These are phyloP conservation scores for Dynastes maya DNA, from an alignment of 2,888 invertebrate species.

Conservation along the genomic window DNA sequence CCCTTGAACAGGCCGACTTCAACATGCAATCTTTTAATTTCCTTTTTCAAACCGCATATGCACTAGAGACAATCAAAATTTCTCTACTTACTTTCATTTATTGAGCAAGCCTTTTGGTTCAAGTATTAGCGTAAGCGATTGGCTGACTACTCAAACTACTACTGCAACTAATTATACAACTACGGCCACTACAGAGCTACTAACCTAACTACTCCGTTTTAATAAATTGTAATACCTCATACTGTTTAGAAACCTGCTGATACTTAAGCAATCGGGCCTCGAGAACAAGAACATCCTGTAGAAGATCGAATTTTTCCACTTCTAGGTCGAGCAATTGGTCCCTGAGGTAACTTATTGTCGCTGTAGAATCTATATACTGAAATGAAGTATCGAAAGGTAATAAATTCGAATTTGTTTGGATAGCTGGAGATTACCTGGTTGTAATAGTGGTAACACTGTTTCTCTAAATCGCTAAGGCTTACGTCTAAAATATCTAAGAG, in stretches of 20 bases:
- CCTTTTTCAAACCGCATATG: constrained; percentile 49
- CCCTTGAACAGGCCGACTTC: constrained; percentile 52
- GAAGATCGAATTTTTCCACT: constrained; percentile 65
- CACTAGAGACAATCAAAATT: constrained; percentile 42
- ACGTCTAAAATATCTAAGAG: constrained; percentile 49
- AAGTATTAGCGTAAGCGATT: too few relatives aligned
- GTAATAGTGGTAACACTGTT: constrained; percentile 47
- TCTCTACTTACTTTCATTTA: neutral
- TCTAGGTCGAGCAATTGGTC: constrained; percentile 66
- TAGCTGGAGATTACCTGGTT: constrained; percentile 44
- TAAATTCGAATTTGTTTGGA: neutral
- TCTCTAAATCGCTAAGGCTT: constrained; percentile 47
- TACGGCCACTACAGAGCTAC: neutral
- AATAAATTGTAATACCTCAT: constrained; percentile 23
- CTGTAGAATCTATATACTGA: constrained; percentile 55
- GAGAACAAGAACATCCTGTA: constrained; percentile 65
- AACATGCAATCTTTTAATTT: constrained; percentile 48
- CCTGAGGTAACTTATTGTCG: constrained; percentile 59
- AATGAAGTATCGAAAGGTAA: constrained; percentile 24
- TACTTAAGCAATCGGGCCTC: constrained; percentile 66
- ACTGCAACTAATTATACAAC: neutral
- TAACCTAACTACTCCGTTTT: neutral
- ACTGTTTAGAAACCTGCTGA: constrained; percentile 61
- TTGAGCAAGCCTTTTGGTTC: neutral
- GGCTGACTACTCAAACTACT: too few relatives aligned